Evolutionary conservation across 2,888 invertebrate species (phyloP).

Genomic region (Kuschelorhynchus macadamiae): DNA sequence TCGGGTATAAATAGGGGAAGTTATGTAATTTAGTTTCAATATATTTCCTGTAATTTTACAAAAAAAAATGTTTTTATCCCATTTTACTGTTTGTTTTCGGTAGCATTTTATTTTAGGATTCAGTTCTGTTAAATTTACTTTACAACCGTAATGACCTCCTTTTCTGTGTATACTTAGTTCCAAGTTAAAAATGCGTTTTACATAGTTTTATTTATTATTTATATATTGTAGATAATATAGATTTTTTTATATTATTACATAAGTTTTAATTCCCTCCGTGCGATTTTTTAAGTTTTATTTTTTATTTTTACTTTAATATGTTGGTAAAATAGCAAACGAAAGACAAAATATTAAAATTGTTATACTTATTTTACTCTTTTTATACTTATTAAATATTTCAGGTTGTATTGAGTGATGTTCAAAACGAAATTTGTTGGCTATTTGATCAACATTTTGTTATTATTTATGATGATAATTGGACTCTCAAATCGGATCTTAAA

Average conservation of each 20-base stretch:
- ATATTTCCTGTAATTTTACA: too few species aligned
- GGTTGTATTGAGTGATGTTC: too few species aligned
- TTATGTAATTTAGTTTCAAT: too few species aligned
- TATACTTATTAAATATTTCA: too few species aligned
- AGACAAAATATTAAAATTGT: slow-evolving; percentile 37
- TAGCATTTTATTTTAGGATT: slow-evolving; percentile 25
- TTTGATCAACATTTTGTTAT: slow-evolving; percentile 20
- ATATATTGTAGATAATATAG: slow-evolving; percentile 68
- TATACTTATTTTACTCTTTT: too few species aligned
- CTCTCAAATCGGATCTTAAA: slow-evolving; percentile 37
- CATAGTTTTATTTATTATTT: slow-evolving; percentile 70
- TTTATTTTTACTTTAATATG: slow-evolving; percentile 39
- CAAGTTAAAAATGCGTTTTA: slow-evolving; percentile 64
- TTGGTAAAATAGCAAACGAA: slow-evolving; percentile 26
- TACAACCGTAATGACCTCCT: slow-evolving; percentile 69
- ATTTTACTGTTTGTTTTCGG: too few species aligned
- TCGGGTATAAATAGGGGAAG: too few species aligned
- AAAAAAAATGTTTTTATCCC: too few species aligned
- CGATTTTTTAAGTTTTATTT: slow-evolving; percentile 55
- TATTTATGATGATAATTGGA: slow-evolving; percentile 49
- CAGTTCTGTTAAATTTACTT: slow-evolving; percentile 46
- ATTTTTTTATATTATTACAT: slow-evolving; percentile 58
- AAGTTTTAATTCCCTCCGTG: slow-evolving; percentile 28
- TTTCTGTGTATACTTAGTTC: slow-evolving; percentile 65
- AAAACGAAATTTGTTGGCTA: background rate